phyloP scores from a whole-genome alignment of 2,113 vertebrate genomes.

The Grus americana region DNA sequence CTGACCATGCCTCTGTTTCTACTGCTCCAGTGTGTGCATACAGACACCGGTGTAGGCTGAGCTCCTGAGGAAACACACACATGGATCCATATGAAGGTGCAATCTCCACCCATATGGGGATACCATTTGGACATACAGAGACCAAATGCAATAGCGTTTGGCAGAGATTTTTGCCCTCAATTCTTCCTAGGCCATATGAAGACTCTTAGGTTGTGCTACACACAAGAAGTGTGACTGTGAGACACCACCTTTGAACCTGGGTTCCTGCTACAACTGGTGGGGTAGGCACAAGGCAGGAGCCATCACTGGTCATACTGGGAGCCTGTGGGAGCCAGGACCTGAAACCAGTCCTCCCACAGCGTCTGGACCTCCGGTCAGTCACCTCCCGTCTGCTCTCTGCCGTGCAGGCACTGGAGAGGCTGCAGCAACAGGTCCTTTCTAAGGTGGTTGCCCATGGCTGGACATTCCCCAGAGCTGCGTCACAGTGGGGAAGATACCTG shows the following conservation, averaged over 20 bases:
- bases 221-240: background rate
- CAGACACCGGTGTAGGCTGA: background rate
- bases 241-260: background rate
- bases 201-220: background rate
- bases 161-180: background rate
- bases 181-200: background rate
- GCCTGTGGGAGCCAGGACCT: background rate
- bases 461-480: background rate
- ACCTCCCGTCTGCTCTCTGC: background rate
- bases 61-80: background rate
- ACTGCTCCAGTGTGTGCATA: accelerated
- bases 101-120: too few species aligned
- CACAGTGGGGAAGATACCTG: background rate
- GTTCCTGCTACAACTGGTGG: background rate
- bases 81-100: accelerated
- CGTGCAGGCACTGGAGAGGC: background rate
- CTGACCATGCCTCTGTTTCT: background rate
- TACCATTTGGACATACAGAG: background rate
- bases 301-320: background rate
- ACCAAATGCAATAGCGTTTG: background rate
- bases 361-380: background rate
- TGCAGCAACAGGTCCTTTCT: background rate
- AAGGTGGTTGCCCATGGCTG: background rate
- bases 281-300: background rate
- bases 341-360: background rate